Evolutionary conservation across 1,140 invertebrate species (phyloP), one percentile per base, ranked within the genome.

Genomic region (Trichonephila clavipes): DNA sequence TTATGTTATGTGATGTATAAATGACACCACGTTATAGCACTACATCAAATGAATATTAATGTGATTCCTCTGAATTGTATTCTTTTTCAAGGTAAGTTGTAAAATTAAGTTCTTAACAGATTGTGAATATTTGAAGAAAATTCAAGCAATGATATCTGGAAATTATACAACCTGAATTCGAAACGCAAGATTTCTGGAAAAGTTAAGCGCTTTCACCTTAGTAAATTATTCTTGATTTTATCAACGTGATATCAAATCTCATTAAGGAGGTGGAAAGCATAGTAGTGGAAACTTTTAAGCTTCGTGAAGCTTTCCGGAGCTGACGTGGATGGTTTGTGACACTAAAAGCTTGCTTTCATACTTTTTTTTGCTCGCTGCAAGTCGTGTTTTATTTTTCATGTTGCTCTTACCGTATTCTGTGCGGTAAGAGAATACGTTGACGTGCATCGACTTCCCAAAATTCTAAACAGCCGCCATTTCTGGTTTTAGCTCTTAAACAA

Each of bases 241-340:
- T 34, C 18, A 6, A 77, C 16, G 5, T 77, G 24, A 24, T 40
- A 77, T 77, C 34, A 77, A 77, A 77, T 18, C 16, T 18, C 72
- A 77, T 77, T 77, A 77, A 40, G 34, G 0, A 40, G 72, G 19
- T 77, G 2, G 16, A 5, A 28, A 16, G 28, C 18, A 16, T 6
- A 6, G 28, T 34, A 18, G 72, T 40, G 28, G 14, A 40, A 77
- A 34, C 28, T 34, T 77, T 77, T 40, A 24, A 34, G 72, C 28
- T 77, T 77, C 28, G 14, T 2, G 18, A 16, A 28, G 14, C 72
- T 77, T 77, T 77, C 18, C 14, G 12, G 18, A 19, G 16, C 14
- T 77, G 72, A 77, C 28, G 72, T 40, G 72, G 34, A 77, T 40
- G 72, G 14, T 77, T 77, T 77, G 34, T 77, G 72, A 77, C 72